Conservation (phyloP, 2,113 vertebrate species). For the Loxodonta africana region DNA sequence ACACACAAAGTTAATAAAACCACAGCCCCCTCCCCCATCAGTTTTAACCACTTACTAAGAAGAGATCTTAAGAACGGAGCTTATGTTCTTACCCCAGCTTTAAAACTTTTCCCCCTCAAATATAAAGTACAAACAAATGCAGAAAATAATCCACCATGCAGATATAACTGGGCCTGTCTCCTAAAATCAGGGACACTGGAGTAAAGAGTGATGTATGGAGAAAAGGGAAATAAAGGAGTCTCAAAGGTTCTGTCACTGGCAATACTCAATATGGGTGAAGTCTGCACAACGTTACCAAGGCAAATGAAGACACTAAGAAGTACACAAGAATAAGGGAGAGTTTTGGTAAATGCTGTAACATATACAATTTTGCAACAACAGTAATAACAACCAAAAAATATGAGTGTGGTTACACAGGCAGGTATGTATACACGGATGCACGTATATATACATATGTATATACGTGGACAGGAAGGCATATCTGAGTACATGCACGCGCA, state of each 20-base stretch:
- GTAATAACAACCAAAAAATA: no score
- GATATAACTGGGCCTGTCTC: neutral
- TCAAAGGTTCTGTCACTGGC: neutral
- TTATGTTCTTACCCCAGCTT: neutral
- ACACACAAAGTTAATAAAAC: neutral
- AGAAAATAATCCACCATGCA: conserved; percentile 13
- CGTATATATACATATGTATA: no score
- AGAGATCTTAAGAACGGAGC: neutral
- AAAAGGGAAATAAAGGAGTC: neutral
- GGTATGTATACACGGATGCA: no score
- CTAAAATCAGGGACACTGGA: conserved; percentile 31
- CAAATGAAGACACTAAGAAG: no score
- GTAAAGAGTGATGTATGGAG: neutral
- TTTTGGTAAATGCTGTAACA: no score
- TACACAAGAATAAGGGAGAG: no score
- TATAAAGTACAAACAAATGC: neutral
- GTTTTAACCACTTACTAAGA: neutral
- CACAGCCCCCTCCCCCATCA: neutral
- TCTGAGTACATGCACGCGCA: no score
- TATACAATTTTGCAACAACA: no score
- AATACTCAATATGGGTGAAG: no score
- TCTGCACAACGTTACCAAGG: no score
- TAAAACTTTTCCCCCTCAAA: neutral
- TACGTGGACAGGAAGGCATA: no score
- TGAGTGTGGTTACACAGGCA: no score